A percentile compares a stretch with the other conserved stretches of the same genome.
phyloP scores from a whole-genome alignment of 2,113 vertebrate species.

The Polypterus senegalus region DNA sequence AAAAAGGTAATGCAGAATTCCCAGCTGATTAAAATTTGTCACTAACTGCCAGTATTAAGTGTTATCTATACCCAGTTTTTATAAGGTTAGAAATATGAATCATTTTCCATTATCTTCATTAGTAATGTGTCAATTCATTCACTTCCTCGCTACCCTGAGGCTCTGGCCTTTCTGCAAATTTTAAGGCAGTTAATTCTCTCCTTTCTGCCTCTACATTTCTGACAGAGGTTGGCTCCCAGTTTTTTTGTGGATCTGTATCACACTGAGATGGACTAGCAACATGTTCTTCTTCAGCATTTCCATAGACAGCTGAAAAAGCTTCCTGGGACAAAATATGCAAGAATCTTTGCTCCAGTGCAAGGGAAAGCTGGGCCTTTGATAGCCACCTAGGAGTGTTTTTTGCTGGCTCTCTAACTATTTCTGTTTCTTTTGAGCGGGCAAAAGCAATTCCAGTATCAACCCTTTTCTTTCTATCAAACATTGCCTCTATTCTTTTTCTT shows the following conservation, averaged over 20 bases:
- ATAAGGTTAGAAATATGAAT: too few species aligned
- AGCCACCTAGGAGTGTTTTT: background rate
- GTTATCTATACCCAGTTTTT: too few species aligned
- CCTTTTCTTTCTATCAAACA: background rate
- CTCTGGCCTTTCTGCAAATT: background rate
- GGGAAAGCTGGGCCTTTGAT: background rate
- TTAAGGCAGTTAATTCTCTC: background rate
- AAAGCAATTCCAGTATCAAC: background rate
- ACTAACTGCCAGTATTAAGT: too few species aligned
- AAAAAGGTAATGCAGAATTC: too few species aligned
- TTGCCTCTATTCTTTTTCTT: background rate
- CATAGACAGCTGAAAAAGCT: background rate
- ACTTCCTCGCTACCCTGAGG: background rate
- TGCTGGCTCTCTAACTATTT: background rate
- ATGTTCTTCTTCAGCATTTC: background rate
- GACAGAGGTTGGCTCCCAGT: background rate
- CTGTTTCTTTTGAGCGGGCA: background rate
- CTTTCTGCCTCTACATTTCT: background rate
- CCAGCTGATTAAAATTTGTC: too few species aligned
- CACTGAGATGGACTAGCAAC: background rate
- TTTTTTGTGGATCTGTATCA: background rate
- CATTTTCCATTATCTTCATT: too few species aligned
- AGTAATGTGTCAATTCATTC: background rate
- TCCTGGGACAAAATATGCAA: constrained; percentile 2
- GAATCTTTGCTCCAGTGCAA: constrained; percentile 6